Conservation (phyloP, 2,797 vertebrate species). For the Phylloscopus collybita region DNA sequence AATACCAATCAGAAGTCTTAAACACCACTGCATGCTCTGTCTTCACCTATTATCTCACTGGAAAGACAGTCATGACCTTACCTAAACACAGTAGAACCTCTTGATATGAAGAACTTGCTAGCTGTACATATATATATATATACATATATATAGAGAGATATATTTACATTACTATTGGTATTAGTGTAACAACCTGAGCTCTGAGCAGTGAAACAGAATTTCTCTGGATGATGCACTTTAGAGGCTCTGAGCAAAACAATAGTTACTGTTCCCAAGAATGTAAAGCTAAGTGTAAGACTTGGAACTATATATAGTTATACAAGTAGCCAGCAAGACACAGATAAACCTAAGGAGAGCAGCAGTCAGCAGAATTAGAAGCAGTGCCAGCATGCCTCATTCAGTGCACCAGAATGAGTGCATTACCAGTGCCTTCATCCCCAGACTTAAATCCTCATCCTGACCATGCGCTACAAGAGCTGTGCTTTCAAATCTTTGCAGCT, state of each 20-base stretch:
- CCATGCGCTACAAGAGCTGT: not conserved
- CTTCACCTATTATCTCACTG: not conserved
- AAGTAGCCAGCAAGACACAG: not conserved
- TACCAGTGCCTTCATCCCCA: not conserved
- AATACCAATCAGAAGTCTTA: not conserved
- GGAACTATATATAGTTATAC: not conserved
- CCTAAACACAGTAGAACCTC: not conserved
- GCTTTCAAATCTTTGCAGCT: slow-evolving; percentile 6
- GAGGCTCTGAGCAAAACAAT: not conserved
- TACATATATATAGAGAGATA: not conserved
- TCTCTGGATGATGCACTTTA: not conserved
- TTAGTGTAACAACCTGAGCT: not conserved
- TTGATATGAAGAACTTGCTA: not conserved
- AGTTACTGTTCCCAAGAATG: not conserved
- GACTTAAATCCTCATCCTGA: not conserved
- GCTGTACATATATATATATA: not conserved
- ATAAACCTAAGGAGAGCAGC: not conserved
- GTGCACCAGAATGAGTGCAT: not conserved
- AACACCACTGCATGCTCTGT: not conserved
- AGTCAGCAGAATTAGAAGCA: slow-evolving; percentile 37
- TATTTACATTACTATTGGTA: not conserved
- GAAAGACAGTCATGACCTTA: not conserved
- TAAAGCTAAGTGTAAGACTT: not conserved
- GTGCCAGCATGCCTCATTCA: not conserved
- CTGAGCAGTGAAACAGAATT: not conserved